phyloP scores from a whole-genome alignment of 1,140 invertebrate species.

The Pseudachorutes palmiensis region DNA sequence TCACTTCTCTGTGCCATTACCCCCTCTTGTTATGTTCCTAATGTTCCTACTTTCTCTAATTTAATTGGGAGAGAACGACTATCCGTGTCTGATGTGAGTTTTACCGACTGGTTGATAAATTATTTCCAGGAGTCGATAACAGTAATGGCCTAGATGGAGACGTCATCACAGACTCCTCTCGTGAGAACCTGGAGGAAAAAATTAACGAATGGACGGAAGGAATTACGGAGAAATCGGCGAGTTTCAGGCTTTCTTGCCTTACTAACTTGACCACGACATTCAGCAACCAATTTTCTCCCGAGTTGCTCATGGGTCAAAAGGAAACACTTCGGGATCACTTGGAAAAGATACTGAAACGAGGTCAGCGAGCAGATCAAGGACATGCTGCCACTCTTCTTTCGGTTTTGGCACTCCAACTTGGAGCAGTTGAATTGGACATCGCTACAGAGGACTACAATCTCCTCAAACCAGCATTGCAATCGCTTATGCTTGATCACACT shows the following conservation, averaged over 20 bases:
- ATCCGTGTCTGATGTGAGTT: no score
- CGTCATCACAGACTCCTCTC: conserved; percentile 33
- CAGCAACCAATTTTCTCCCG: conserved; percentile 67
- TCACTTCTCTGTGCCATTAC: no score
- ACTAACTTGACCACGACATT: conserved; percentile 64
- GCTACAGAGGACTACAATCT: conserved; percentile 33
- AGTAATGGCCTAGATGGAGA: conserved; percentile 26
- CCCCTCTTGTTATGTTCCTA: background rate
- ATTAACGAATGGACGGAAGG: conserved; percentile 76
- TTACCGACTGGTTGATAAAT: background rate
- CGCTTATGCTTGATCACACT: conserved; percentile 53
- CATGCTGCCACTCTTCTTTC: conserved; percentile 27
- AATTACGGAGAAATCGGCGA: conserved; percentile 72
- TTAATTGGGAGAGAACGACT: no score
- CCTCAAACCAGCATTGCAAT: conserved; percentile 52
- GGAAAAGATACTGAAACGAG: conserved; percentile 35
- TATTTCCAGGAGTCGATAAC: conserved; percentile 27
- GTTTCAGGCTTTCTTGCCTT: conserved; percentile 64
- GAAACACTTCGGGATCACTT: conserved; percentile 40
- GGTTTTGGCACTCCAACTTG: conserved; percentile 29
- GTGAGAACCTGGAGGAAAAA: conserved; percentile 81
- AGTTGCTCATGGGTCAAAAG: conserved; percentile 59
- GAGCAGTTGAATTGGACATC: conserved; percentile 30
- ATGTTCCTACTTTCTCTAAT: no score
- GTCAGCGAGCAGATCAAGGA: conserved; percentile 34